phyloP scores from a whole-genome alignment of 2,888 invertebrate genomes.

The Lasius platythorax region DNA sequence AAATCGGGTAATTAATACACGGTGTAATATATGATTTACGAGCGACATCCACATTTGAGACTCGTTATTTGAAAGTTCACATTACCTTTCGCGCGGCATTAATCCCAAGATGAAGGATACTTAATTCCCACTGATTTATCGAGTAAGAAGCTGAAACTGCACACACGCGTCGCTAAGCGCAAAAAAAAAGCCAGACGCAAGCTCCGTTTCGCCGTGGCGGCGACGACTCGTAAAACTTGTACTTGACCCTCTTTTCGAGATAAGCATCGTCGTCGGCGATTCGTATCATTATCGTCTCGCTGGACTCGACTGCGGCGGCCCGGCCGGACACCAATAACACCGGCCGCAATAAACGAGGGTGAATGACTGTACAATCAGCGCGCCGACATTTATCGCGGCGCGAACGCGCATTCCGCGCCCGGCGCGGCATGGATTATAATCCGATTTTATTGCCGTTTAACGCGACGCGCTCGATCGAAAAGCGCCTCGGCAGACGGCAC shows the following conservation, averaged over 20 bases:
- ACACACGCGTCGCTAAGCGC: background rate
- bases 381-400: conserved; percentile 64
- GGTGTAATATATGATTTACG: conserved; percentile 15
- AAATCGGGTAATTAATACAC: conserved; percentile 16
- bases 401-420: conserved; percentile 60
- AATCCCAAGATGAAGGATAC: conserved; percentile 22
- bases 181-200: background rate
- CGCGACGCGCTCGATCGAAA: conserved; percentile 44
- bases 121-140: conserved; percentile 44
- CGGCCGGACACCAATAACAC: conserved; percentile 54
- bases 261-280: conserved; percentile 45
- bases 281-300: conserved; percentile 37
- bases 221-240: conserved; percentile 57
- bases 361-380: conserved; percentile 67
- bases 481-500: conserved; percentile 52
- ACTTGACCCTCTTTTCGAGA: conserved; percentile 61
- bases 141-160: background rate
- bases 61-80: background rate
- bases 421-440: conserved; percentile 65
- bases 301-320: background rate
- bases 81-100: background rate
- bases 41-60: background rate
- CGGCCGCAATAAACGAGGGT: conserved; percentile 69
- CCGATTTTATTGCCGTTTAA: conserved; percentile 71
- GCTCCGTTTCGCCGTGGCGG: conserved; percentile 13